Conservation (phyloP, 2,888 invertebrate genomes). For the Eugnorisma glareosa region DNA sequence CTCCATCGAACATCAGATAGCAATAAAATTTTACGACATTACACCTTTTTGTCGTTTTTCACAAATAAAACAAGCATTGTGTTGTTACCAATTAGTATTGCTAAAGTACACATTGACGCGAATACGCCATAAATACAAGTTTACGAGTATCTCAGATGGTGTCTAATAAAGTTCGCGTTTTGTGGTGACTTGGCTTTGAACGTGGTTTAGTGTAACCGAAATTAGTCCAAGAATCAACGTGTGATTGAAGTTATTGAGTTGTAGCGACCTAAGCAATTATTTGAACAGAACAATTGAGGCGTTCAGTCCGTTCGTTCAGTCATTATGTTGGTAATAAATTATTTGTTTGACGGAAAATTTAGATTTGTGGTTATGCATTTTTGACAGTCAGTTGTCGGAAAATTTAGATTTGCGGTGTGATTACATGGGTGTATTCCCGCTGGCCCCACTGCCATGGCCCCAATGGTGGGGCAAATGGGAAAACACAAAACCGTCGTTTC, state of each 20-base stretch:
- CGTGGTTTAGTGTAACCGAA: constrained; percentile 63
- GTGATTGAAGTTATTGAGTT: constrained; percentile 48
- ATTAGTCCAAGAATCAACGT: constrained; percentile 61
- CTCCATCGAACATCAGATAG: constrained; percentile 24
- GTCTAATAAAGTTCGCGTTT: constrained; percentile 80
- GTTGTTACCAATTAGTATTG: constrained; percentile 81
- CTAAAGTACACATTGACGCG: constrained; percentile 73
- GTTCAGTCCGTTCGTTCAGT: constrained; percentile 22
- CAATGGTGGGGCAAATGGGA: no score
- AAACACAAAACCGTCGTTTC: no score
- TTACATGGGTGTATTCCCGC: no score
- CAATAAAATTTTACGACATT: constrained; percentile 31
- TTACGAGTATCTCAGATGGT: constrained; percentile 79
- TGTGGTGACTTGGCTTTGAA: constrained; percentile 77
- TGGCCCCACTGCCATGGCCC: no score
- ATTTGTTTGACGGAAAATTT: constrained; percentile 16
- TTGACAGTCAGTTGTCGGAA: background rate
- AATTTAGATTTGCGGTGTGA: background rate
- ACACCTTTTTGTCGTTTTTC: constrained; percentile 30
- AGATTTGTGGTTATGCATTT: constrained; percentile 43
- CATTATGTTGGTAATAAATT: constrained; percentile 37
- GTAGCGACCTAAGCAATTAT: constrained; percentile 32
- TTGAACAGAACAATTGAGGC: constrained; percentile 35
- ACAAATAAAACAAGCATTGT: constrained; percentile 63
- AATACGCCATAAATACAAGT: constrained; percentile 79